A percentile compares a stretch with the other conserved stretches of the same genome.
phyloP scores from a whole-genome alignment of 2,113 vertebrate species.

The Bambusicola thoracicus region DNA sequence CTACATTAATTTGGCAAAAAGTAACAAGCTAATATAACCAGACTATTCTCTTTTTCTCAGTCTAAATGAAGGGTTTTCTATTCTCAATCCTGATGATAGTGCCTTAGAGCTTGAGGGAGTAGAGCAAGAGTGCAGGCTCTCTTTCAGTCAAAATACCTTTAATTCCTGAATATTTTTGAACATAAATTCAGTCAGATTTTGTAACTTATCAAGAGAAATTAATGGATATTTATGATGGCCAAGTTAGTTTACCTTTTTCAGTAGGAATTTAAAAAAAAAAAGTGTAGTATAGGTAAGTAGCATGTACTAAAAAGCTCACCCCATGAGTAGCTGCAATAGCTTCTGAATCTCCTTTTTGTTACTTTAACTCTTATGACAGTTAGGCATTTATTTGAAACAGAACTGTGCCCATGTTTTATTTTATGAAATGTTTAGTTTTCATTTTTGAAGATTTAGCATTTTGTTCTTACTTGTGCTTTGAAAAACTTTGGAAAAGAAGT shows the following conservation, averaged over 20 bases:
- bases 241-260: background rate
- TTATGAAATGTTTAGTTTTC: background rate
- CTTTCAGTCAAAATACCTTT: background rate
- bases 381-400: background rate
- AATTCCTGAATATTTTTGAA: background rate
- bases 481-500: background rate
- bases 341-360: background rate
- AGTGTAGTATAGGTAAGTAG: background rate
- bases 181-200: background rate
- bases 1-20: background rate
- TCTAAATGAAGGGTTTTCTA: background rate
- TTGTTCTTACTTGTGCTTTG: background rate
- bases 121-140: background rate
- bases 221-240: background rate
- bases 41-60: background rate
- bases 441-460: background rate
- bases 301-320: background rate
- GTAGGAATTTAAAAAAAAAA: background rate
- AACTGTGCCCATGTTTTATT: background rate
- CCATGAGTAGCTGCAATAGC: background rate
- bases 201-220: accelerated
- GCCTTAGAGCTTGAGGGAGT: background rate
- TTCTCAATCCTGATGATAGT: background rate
- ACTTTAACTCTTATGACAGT: background rate
- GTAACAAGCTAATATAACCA: background rate